Percentiles rank a stretch among this genome's conserved stretches.
Evolutionary conservation across 2,113 vertebrate species (phyloP).

Genomic region (Tapirus terrestris): DNA sequence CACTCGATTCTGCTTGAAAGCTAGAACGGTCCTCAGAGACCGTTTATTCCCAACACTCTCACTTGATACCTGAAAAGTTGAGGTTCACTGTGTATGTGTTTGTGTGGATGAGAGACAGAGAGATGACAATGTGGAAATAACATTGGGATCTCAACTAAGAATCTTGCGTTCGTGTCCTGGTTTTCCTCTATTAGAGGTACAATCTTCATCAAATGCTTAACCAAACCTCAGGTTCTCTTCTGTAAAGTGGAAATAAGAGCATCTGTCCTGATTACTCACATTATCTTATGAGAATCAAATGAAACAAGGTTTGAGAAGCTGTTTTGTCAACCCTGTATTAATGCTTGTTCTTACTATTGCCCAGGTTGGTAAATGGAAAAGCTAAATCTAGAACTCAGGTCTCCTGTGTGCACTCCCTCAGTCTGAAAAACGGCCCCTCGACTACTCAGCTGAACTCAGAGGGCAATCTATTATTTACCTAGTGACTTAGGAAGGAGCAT

Average conservation of each 20-base stretch:
- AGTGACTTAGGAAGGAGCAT: not conserved
- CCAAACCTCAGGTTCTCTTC: not conserved
- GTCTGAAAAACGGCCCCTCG: not conserved
- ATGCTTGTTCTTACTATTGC: not conserved
- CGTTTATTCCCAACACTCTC: not conserved
- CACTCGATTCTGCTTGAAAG: not conserved
- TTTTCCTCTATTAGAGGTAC: not conserved
- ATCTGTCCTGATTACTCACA: not conserved
- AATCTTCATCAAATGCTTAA: not conserved
- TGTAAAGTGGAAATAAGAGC: not conserved
- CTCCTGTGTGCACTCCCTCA: not conserved
- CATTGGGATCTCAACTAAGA: not conserved
- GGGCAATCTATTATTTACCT: not conserved
- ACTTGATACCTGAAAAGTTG: not conserved
- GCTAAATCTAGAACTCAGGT: not conserved
- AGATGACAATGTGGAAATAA: not conserved
- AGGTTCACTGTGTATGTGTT: not conserved
- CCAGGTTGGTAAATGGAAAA: not conserved
- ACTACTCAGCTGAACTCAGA: not conserved
- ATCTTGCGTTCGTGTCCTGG: not conserved
- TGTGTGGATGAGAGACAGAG: not conserved
- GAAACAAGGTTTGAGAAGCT: not conserved
- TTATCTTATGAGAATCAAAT: not conserved
- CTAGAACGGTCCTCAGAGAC: not conserved
- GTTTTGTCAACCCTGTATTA: not conserved